Evolutionary conservation across 2,888 invertebrate genomes (phyloP).

Genomic region (Aphodius sticticus): DNA sequence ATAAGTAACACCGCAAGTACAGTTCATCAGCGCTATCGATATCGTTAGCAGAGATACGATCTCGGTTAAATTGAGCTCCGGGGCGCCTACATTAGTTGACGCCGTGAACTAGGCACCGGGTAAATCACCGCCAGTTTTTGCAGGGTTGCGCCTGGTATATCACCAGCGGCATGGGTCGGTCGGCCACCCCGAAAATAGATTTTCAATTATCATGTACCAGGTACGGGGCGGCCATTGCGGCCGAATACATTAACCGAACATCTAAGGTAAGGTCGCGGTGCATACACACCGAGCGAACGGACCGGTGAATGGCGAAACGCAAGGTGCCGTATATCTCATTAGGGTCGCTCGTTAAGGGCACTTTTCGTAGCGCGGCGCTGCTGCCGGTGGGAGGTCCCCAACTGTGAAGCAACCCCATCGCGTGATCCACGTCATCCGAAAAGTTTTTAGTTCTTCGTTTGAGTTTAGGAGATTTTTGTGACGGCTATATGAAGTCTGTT

Average conservation of each 20-base stretch:
- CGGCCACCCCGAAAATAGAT: constrained; percentile 38
- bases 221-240: constrained; percentile 41
- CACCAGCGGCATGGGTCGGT: not conserved
- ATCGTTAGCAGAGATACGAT: not conserved
- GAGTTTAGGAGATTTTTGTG: no score
- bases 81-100: not conserved
- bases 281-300: not conserved
- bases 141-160: not conserved
- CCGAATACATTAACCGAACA: constrained; percentile 38
- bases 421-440: not conserved
- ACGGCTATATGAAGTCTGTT: no score
- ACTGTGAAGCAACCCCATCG: not conserved
- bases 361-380: not conserved
- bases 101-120: no score
- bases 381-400: not conserved
- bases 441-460: no score
- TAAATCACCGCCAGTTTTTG: not conserved
- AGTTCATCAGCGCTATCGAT: not conserved
- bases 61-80: not conserved
- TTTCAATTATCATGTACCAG: constrained; percentile 45
- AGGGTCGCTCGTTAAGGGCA: not conserved
- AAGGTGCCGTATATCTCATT: not conserved
- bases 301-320: not conserved
- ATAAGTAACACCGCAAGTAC: not conserved
- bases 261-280: constrained; percentile 42